Conservation (phyloP, 2,113 vertebrate genomes). For the Proteles cristata region DNA sequence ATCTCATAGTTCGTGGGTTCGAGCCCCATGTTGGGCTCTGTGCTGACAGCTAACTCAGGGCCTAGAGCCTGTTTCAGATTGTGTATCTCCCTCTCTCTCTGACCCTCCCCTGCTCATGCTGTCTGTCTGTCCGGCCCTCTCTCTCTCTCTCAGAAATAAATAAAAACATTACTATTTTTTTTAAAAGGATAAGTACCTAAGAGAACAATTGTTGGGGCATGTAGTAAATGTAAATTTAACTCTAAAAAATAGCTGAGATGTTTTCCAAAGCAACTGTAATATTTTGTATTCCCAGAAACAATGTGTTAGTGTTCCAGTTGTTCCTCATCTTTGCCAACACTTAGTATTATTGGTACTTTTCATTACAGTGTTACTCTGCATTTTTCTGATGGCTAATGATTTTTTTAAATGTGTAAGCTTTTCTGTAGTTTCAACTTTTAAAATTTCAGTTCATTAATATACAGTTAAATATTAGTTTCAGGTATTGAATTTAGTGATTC, state of each 20-base stretch:
- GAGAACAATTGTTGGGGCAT: not conserved
- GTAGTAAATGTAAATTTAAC: not conserved
- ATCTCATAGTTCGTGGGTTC: too few relatives aligned
- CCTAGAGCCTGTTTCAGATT: too few relatives aligned
- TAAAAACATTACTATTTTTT: too few relatives aligned
- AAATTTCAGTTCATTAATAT: not conserved
- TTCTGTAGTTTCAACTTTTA: not conserved
- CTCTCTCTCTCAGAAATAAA: too few relatives aligned
- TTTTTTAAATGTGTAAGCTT: not conserved
- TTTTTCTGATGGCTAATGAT: not conserved
- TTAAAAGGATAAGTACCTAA: not conserved
- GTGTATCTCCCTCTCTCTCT: too few relatives aligned
- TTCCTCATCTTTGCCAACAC: not conserved
- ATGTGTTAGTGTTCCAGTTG: not conserved
- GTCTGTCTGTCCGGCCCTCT: too few relatives aligned
- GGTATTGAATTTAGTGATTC: not conserved
- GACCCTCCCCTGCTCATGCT: too few relatives aligned
- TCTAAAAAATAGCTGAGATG: not conserved
- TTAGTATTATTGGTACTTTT: not conserved
- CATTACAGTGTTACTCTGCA: not conserved
- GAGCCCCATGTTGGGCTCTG: too few relatives aligned
- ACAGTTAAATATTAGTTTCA: not conserved
- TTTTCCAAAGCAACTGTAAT: not conserved
- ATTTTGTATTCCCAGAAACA: not conserved
- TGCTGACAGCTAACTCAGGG: too few relatives aligned